Evolutionary conservation across 2,888 invertebrate genomes (phyloP).

Genomic region (Saturnia japonica): DNA sequence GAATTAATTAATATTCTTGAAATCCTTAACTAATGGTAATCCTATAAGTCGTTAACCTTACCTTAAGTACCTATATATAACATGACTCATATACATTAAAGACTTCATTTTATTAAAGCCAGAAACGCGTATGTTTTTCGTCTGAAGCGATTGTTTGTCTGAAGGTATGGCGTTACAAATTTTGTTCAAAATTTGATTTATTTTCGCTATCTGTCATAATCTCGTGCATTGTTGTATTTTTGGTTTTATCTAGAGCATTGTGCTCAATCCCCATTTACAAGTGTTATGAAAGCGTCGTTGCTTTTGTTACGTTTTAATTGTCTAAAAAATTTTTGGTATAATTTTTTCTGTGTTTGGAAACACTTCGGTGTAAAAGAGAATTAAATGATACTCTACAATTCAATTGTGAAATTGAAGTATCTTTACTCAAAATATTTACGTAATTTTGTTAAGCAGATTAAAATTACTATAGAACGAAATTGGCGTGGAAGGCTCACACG

Average conservation of each 20-base stretch:
- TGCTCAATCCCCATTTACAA: conserved; percentile 32
- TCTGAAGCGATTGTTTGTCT: conserved; percentile 32
- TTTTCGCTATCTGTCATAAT: conserved; percentile 31
- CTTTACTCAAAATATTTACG: neutral
- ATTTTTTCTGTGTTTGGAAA: conserved; percentile 16
- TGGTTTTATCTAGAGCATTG: conserved; percentile 34
- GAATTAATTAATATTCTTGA: conserved; percentile 10
- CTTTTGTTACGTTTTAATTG: conserved; percentile 25
- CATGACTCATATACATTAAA: conserved; percentile 16
- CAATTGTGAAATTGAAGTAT: conserved; percentile 3
- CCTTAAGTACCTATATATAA: conserved; percentile 15
- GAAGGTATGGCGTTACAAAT: conserved; percentile 20
- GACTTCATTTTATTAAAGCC: conserved; percentile 16
- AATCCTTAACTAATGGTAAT: neutral
- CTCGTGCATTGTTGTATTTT: conserved; percentile 35
- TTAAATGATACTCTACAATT: conserved; percentile 4
- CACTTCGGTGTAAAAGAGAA: conserved; percentile 4
- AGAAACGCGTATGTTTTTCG: conserved; percentile 16
- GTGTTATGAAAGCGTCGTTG: conserved; percentile 32
- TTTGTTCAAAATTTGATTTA: neutral
- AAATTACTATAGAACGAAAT: neutral
- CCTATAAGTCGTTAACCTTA: conserved; percentile 19
- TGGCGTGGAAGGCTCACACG: neutral
- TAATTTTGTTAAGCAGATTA: neutral
- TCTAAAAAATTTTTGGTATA: conserved; percentile 1